Evolutionary conservation across 1,140 invertebrate genomes (phyloP).

Genomic region (Drosophila kanapiae): DNA sequence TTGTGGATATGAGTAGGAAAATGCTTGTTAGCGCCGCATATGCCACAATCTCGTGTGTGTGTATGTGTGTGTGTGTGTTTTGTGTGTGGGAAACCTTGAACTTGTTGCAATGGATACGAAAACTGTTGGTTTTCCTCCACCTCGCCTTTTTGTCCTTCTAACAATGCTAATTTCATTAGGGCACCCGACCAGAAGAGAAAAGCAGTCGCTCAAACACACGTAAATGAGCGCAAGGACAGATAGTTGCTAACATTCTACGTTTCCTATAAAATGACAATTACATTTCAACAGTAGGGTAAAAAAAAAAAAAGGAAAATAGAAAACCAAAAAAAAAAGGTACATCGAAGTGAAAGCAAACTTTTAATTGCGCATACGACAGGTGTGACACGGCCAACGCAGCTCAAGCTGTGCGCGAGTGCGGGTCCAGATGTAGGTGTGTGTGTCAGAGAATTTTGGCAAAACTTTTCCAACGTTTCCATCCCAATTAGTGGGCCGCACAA

Average conservation of each 20-base stretch:
- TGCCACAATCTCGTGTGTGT: slow-evolving; percentile 33
- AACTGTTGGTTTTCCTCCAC: slow-evolving; percentile 6
- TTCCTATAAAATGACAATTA: slow-evolving; percentile 72
- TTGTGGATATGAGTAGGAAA: slow-evolving; percentile 76
- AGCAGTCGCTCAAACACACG: slow-evolving; percentile 21
- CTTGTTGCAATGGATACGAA: slow-evolving; percentile 45
- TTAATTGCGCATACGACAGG: slow-evolving; percentile 79
- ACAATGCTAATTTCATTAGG: slow-evolving; percentile 63
- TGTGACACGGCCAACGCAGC: slow-evolving; percentile 50
- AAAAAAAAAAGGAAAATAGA: slow-evolving; percentile 6
- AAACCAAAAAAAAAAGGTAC: slow-evolving; percentile 10
- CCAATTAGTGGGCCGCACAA: slow-evolving; percentile 47
- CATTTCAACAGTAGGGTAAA: slow-evolving; percentile 14
- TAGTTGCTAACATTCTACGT: slow-evolving; percentile 35
- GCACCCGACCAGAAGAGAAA: slow-evolving; percentile 6
- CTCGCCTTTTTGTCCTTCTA: slow-evolving; percentile 14
- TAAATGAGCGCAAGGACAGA: slow-evolving; percentile 56
- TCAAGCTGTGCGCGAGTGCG: slow-evolving; percentile 23
- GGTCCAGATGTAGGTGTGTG: slow-evolving; percentile 3
- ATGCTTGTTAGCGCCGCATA: slow-evolving; percentile 71
- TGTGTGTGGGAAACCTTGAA: slow-evolving; percentile 56
- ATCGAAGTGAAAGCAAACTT: slow-evolving; percentile 57
- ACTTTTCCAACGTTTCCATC: slow-evolving; percentile 40
- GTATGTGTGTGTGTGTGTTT: slow-evolving; percentile 8
- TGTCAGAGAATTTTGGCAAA: slow-evolving; percentile 18